phyloP scores from a whole-genome alignment of 1,140 invertebrate genomes.

The Acyrthosiphon pisum region DNA sequence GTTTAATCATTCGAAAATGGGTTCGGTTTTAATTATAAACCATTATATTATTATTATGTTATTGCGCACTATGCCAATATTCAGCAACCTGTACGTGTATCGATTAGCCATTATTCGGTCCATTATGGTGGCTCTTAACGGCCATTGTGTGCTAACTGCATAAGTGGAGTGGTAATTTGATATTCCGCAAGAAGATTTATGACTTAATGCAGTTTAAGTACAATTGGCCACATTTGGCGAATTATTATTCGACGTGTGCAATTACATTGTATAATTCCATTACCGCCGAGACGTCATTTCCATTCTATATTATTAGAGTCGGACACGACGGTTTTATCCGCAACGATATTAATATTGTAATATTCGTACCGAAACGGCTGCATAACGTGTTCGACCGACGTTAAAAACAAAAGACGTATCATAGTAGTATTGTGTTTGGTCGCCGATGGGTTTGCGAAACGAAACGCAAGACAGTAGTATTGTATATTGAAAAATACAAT shows the following conservation, averaged over 20 bases:
- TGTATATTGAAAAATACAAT: background rate
- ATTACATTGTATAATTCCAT: background rate
- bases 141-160: slow-evolving; percentile 29
- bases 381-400: background rate
- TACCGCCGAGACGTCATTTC: background rate
- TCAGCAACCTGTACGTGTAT: background rate
- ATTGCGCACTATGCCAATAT: background rate
- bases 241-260: background rate
- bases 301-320: background rate
- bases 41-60: background rate
- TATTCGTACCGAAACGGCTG: background rate
- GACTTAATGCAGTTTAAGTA: background rate
- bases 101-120: background rate
- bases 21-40: background rate
- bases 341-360: background rate
- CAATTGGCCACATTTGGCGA: slow-evolving; percentile 12
- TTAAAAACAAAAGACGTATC: background rate
- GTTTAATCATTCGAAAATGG: background rate
- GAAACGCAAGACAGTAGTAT: background rate
- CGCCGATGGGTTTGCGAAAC: background rate
- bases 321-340: background rate
- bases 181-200: background rate
- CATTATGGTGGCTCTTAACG: background rate
- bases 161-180: slow-evolving; percentile 4
- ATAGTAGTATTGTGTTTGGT: background rate